Evolutionary conservation across 1,140 invertebrate genomes (phyloP).

Genomic region (Cherax quadricarinatus): DNA sequence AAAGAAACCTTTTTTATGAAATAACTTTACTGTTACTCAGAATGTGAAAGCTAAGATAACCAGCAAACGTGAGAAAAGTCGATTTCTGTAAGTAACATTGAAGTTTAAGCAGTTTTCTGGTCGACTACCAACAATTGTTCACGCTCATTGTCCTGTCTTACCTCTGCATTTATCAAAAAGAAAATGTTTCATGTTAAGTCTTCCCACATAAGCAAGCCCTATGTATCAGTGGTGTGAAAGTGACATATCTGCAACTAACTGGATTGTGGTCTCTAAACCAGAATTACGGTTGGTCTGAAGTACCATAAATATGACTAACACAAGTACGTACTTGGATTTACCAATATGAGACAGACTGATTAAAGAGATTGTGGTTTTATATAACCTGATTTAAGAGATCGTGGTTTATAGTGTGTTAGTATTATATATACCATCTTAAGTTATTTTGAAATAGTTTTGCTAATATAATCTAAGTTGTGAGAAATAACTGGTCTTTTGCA

Average conservation of each 20-base stretch:
- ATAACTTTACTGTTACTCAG: neutral
- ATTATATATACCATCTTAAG: conserved; percentile 37
- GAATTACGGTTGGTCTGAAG: neutral
- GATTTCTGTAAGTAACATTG: neutral
- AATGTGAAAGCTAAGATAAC: neutral
- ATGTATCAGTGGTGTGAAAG: conserved; percentile 42
- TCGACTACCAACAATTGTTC: conserved; percentile 10
- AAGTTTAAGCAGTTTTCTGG: conserved; percentile 21
- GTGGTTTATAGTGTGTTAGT: conserved; percentile 30
- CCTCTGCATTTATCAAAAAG: conserved; percentile 29
- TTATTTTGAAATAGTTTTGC: conserved; percentile 16
- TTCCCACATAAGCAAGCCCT: conserved; percentile 56
- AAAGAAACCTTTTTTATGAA: neutral
- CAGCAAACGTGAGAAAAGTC: neutral
- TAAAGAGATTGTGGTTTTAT: conserved; percentile 26
- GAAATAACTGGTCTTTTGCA: neutral
- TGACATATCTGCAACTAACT: conserved; percentile 32
- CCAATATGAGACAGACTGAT: neutral
- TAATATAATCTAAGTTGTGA: conserved; percentile 15
- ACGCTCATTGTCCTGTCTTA: neutral
- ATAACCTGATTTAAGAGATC: conserved; percentile 1
- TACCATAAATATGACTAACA: conserved; percentile 42
- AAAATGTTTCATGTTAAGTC: conserved; percentile 33
- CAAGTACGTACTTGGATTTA: conserved; percentile 7
- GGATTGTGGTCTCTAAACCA: neutral